phyloP scores from a whole-genome alignment of 2,113 vertebrate genomes.

The Thamnaconus septentrionalis region DNA sequence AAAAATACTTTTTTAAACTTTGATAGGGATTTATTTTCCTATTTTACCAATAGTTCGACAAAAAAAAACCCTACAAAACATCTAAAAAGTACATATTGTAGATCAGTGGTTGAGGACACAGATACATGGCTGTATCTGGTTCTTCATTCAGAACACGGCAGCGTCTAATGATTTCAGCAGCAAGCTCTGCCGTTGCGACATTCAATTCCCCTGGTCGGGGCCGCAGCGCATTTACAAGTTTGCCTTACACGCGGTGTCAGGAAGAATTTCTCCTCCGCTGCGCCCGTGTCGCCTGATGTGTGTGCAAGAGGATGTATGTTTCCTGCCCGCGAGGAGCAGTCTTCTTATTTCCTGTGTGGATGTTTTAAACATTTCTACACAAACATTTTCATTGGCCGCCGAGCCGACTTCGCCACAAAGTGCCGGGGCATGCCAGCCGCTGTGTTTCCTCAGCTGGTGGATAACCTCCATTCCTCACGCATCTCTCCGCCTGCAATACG shows the following conservation, averaged over 20 bases:
- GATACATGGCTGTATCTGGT: constrained; percentile 5
- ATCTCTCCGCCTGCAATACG: constrained; percentile 50
- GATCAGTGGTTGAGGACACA: too few species aligned
- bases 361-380: constrained; percentile 37
- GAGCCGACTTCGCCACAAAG: constrained; percentile 53
- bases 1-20: too few species aligned
- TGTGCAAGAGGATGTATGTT: constrained; percentile 55
- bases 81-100: too few species aligned
- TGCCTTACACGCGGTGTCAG: constrained; percentile 4
- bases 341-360: too few species aligned
- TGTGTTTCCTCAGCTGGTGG: constrained; percentile 75
- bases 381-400: constrained; percentile 73
- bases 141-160: constrained; percentile 4
- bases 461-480: constrained; percentile 64
- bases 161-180: constrained; percentile 12
- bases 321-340: constrained; percentile 53
- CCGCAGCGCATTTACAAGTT: constrained; percentile 3
- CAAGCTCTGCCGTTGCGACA: constrained; percentile 16
- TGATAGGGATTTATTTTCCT: too few species aligned
- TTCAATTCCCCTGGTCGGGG: constrained; percentile 13
- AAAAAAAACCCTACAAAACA: too few species aligned
- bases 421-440: constrained; percentile 39
- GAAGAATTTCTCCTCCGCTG: constrained; percentile 40
- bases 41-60: too few species aligned
- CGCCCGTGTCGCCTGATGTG: constrained; percentile 4